Conservation (phyloP, 2,888 invertebrate genomes). For the Sinhomidia bicolor region DNA sequence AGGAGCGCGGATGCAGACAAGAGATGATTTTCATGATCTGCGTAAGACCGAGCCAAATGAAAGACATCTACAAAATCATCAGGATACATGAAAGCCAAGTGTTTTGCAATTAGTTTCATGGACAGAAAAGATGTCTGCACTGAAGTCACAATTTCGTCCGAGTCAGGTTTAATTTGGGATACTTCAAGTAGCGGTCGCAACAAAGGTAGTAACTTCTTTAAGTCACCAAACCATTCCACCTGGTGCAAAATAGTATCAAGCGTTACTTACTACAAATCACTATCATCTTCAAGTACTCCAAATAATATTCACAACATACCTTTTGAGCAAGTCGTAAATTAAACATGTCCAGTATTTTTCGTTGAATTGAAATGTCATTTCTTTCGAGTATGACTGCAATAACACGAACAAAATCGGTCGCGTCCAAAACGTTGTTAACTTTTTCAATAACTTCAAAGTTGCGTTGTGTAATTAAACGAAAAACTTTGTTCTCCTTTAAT, state of each 20-base stretch:
- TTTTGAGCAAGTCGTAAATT: slow-evolving; percentile 78
- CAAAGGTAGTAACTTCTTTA: slow-evolving; percentile 82
- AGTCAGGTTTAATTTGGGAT: slow-evolving; percentile 76
- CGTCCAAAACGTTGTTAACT: slow-evolving; percentile 75
- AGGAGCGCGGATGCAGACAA: slow-evolving; percentile 80
- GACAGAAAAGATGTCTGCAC: slow-evolving; percentile 92
- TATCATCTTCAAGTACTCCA: no score
- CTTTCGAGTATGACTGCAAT: slow-evolving; percentile 69
- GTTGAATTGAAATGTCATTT: slow-evolving; percentile 76
- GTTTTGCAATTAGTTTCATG: slow-evolving; percentile 90
- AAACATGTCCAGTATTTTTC: slow-evolving; percentile 79
- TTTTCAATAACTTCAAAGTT: slow-evolving; percentile 79
- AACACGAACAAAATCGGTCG: slow-evolving; percentile 75
- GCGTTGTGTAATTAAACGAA: slow-evolving; percentile 74
- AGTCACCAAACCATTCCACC: slow-evolving; percentile 79
- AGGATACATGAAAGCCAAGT: slow-evolving; percentile 87
- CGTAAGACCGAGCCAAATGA: slow-evolving; percentile 67
- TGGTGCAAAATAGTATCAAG: slow-evolving; percentile 33
- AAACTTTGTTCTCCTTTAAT: slow-evolving; percentile 77
- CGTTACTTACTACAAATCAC: neutral
- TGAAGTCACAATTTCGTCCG: slow-evolving; percentile 86
- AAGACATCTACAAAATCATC: slow-evolving; percentile 86
- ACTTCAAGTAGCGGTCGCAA: slow-evolving; percentile 86
- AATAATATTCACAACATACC: no score
- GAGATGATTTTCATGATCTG: slow-evolving; percentile 72